These are phyloP conservation scores for Quadroppia sp. DNA, from an alignment of 2,888 invertebrate genomes.

Conservation along the genomic window DNA sequence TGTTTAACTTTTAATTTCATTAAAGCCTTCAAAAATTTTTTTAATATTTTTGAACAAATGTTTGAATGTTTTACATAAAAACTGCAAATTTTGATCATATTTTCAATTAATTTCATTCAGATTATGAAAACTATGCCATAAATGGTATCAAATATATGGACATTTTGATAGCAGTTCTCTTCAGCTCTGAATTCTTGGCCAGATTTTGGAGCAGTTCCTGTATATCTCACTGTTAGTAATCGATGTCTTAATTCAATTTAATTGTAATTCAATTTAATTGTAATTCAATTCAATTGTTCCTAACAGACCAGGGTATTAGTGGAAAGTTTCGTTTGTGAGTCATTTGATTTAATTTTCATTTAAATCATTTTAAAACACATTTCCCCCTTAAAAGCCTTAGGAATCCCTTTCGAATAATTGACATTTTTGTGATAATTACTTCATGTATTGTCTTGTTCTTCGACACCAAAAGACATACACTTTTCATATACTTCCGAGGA, in stretches of 20 bases:
- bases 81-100: neutral
- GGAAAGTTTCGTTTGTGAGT: constrained; percentile 35
- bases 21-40: too few relatives aligned
- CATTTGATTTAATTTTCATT: neutral
- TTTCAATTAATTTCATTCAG: neutral
- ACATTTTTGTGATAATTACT: constrained; percentile 33
- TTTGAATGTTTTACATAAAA: too few relatives aligned
- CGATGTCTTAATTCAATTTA: neutral
- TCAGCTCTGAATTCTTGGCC: constrained; percentile 38
- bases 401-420: constrained; percentile 38
- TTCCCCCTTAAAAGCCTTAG: neutral
- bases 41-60: too few relatives aligned
- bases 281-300: neutral
- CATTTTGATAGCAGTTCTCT: constrained; percentile 7
- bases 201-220: constrained; percentile 33
- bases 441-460: constrained; percentile 30
- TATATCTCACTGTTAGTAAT: constrained; percentile 19
- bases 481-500: neutral
- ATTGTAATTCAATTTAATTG: neutral
- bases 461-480: constrained; percentile 5
- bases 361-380: neutral
- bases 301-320: constrained; percentile 10
- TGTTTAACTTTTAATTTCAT: too few relatives aligned
- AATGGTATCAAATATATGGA: constrained; percentile 25
- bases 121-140: constrained; percentile 11